These are phyloP conservation scores for Pristionchus maxplancki DNA, from an alignment of 2,888 invertebrate species.

Conservation along the genomic window DNA sequence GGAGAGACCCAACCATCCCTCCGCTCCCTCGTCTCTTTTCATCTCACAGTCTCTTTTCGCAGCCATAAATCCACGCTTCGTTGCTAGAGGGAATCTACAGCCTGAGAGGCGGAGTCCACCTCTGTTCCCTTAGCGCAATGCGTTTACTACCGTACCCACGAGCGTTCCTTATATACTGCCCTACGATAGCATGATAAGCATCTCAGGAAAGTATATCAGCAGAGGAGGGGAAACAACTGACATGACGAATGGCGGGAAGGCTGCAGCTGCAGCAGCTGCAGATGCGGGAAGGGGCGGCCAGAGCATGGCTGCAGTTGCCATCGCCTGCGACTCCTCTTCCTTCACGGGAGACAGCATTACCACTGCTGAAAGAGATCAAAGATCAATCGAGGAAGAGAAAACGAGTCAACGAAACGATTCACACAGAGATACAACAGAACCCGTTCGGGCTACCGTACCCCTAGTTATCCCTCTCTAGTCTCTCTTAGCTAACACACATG, in stretches of 20 bases:
- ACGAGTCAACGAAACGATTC: neutral
- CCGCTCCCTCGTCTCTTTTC: neutral
- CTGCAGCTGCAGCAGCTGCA: neutral
- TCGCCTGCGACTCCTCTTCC: neutral
- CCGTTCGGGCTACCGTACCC: constrained; percentile 14
- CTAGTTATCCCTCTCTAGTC: neutral
- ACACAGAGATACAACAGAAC: neutral
- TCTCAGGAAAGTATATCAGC: too few species aligned
- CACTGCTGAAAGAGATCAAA: neutral
- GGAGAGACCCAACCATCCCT: neutral
- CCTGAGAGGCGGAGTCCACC: neutral
- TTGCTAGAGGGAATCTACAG: neutral
- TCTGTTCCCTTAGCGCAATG: neutral
- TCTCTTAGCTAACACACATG: neutral
- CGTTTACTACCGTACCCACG: neutral
- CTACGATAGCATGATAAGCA: too few species aligned
- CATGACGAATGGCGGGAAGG: constrained; percentile 41
- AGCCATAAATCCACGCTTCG: neutral
- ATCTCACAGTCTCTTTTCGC: neutral
- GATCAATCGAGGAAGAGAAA: neutral
- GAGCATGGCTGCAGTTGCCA: constrained; percentile 10
- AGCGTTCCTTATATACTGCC: too few species aligned
- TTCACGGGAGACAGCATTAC: constrained; percentile 14
- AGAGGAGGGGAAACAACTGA: too few species aligned
- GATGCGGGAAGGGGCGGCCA: neutral